Evolutionary conservation across 2,888 invertebrate species (phyloP), one percentile per base, ranked within the genome.

Genomic region (Chorisops tibialis): DNA sequence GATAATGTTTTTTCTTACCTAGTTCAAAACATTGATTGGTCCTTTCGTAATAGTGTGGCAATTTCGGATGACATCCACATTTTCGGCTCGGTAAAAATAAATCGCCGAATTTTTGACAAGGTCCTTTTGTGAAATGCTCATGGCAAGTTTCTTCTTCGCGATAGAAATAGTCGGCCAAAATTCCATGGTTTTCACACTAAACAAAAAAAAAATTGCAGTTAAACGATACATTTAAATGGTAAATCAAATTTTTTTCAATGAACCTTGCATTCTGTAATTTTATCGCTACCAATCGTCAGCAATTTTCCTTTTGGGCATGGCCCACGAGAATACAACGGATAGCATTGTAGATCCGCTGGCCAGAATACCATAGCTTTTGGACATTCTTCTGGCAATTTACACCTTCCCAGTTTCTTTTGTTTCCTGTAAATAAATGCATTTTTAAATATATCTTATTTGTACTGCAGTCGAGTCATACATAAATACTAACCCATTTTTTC

Each of bases 91-190:
- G 91, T 54, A 92, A 77, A 76, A 91, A 92, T 59, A 93, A 78
- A 73, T 88, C 85, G 0, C 93, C 93, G 6, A 81, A 81, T 67
- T 86, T 85, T 61, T 84, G 83, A 71, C 93, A 93, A 0, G 92
- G 92, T 0, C 93, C 93, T 67, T 83, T 81, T 0, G 90, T 88
- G 75, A 87, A 91, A 72, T 90, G 89, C 67, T 89, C 87, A 73
- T 89, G 88, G 72, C 93, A 93, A 1, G 87, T 84, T n/a, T 85
- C 82, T 49, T 83, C 83, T 1, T 76, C 76, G 0, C 81, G 71
- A 82, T 86, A 88, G 70, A 81, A 85, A 71, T 85, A 85, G 19
- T 77, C 72, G 19, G 75, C 76, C 64, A 81, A 74, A 54, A 81
- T 81, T 14, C 83, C 84, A 16, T 75, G 74, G 1, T 78, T 69